phyloP scores from a whole-genome alignment of 1,140 invertebrate species.

The Drosophila ogumai region DNA sequence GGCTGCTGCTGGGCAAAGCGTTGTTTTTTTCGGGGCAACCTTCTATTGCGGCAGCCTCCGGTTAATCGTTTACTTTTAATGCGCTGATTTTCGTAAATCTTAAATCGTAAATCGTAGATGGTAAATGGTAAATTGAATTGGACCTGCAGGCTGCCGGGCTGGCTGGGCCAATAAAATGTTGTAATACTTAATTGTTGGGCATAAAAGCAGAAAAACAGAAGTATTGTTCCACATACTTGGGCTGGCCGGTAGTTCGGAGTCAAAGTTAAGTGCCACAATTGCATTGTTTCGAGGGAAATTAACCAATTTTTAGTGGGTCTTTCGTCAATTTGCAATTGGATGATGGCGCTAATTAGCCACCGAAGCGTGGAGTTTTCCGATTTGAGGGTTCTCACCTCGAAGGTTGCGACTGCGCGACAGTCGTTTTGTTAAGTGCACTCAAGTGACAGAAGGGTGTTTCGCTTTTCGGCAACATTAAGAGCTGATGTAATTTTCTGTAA shows the following conservation, averaged over 20 bases:
- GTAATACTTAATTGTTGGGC: conserved; percentile 74
- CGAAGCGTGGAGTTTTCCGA: conserved; percentile 52
- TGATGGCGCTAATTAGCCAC: conserved; percentile 63
- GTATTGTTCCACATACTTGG: conserved; percentile 38
- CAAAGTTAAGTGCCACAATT: conserved; percentile 80
- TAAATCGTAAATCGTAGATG: conserved; percentile 48
- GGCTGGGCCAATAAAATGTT: conserved; percentile 57
- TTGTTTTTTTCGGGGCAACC: conserved; percentile 36
- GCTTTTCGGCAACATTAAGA: not conserved
- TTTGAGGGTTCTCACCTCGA: conserved; percentile 21
- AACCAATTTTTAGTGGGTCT: conserved; percentile 64
- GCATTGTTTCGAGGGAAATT: conserved; percentile 58
- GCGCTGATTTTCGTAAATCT: conserved; percentile 71
- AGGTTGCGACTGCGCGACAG: conserved; percentile 9
- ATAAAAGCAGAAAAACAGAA: conserved; percentile 27
- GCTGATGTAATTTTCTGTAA: conserved; percentile 7
- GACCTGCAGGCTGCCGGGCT: conserved; percentile 20
- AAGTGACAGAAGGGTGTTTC: conserved; percentile 52
- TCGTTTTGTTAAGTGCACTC: conserved; percentile 40
- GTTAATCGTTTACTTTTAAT: conserved; percentile 76
- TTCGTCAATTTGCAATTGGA: conserved; percentile 56
- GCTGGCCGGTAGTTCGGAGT: conserved; percentile 62
- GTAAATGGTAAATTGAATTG: conserved; percentile 67
- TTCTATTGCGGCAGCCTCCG: conserved; percentile 50
- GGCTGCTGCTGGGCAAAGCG: conserved; percentile 53